Evolutionary conservation across 2,888 invertebrate genomes (phyloP), one percentile per base, ranked within the genome.

Genomic region (Belgica antarctica): DNA sequence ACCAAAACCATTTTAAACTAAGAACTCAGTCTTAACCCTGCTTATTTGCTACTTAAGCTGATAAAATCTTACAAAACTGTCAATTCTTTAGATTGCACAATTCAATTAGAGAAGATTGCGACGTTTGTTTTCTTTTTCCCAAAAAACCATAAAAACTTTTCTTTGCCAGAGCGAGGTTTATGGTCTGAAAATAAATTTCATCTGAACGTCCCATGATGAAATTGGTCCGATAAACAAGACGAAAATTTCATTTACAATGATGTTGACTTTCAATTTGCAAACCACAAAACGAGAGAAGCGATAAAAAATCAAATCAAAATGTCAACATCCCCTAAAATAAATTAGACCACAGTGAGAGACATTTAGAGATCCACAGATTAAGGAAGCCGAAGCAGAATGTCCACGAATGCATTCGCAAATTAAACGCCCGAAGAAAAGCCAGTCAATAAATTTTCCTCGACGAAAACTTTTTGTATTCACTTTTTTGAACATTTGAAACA

Each of bases 291-390:
- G 25, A 25, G 41, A 66, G 41, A 25, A 24, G 57, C 68, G 34
- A 68, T 68, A 68, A 68, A 68, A 68, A 68, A 57, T 68, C 68
- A 68, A 68, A 68, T 68, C 68, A 68, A 68, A 68, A 22, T 68
- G 68, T 68, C 68, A 68, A 68, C 68, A 68, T 68, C 68, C 68
- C n/a, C 68, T 57, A 31, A 66, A 68, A 68, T 68, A 68, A 68
- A 68, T 68, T 68, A 47, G 31, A 22, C 17, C 19, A 27, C 68
- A 68, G n/a, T 47, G 66, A 52, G 22, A 47, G 34, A 34, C n/a
- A n/a, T n/a, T 34, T 34, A 15, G 46, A 46, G 12, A 5, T 46
- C 7, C 46, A 46, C 46, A 46, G 57, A 57, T 57, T 22, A 22
- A 22, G 57, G 57, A 17, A 57, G 19, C 57, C 46, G 7, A 5